Conservation (phyloP, 2,888 invertebrate genomes). For the Seladonia tumulorum region DNA sequence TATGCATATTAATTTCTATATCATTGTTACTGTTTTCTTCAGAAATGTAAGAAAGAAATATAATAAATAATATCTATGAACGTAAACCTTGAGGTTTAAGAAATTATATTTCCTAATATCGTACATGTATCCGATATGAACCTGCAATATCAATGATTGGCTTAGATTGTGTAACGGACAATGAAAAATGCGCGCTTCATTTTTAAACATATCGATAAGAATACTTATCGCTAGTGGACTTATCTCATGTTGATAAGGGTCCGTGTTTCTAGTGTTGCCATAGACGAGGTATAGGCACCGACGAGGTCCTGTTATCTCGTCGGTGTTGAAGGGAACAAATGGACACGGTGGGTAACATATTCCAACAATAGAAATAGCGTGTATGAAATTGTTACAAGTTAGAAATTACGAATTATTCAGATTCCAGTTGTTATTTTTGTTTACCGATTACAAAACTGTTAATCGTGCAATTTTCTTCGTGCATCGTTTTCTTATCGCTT, state of each 20-base stretch:
- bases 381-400: no score
- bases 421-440: no score
- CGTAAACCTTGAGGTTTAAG: neutral
- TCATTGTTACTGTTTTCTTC: conserved; percentile 11
- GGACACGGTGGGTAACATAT: no score
- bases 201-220: neutral
- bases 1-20: neutral
- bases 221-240: conserved; percentile 20
- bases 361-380: no score
- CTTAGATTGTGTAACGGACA: no score
- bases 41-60: conserved; percentile 10
- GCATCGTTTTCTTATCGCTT: neutral
- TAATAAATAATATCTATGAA: neutral
- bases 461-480: no score
- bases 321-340: no score
- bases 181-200: neutral
- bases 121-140: neutral
- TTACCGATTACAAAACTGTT: no score
- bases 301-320: no score
- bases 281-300: neutral
- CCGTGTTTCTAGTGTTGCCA: neutral
- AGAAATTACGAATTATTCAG: no score
- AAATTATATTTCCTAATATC: neutral
- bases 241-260: conserved; percentile 33
- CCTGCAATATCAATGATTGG: neutral